Evolutionary conservation across 2,888 invertebrate genomes (phyloP), one percentile per base, ranked within the genome.

Genomic region (Sarcophaga variegata): DNA sequence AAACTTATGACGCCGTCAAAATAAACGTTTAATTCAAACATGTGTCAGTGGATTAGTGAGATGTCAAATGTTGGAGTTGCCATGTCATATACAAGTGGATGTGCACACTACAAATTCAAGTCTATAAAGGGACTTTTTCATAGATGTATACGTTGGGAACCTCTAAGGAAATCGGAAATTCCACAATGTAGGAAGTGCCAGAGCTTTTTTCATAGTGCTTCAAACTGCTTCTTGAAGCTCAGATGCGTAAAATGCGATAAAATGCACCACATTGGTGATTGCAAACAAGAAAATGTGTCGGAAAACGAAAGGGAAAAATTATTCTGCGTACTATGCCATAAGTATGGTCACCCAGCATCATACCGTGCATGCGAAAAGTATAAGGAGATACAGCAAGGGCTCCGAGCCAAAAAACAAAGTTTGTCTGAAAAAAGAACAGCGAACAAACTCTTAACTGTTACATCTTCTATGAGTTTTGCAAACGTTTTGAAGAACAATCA

Each of bases 231-330:
- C 27, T 27, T 27, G 27, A 27, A 27, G 27, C 27, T 4, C 27
- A 27, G 27, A 37, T 37, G 37, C 6, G 37, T 37, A 6, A 37
- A 37, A 37, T 37, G 37, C 37, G 6, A 74, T 79, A 0, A 83
- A 75, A 70, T 79, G 79, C 75, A 81, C 49, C 22, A 75, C 4
- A 69, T 59, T 59, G 63, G 45, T 45, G 59, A 83, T 45, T 83
- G 78, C 6, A 37, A 37, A 37, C 37, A 37, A 37, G 37, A 37
- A 37, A 37, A 37, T 6, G 37, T 37, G 37, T 11, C 66, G 17
- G 69, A 70, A 71, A 71, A 72, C 20, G 71, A 77, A 49, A 54
- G 74, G 37, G 47, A 59, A 14, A 81, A 75, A 75, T 12, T 81
- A 45, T 81, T 12, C 47, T 81, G 74, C 27, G 75, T 76, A 47